phyloP scores from a whole-genome alignment of 2,797 vertebrate species.

The Ficedula albicollis region DNA sequence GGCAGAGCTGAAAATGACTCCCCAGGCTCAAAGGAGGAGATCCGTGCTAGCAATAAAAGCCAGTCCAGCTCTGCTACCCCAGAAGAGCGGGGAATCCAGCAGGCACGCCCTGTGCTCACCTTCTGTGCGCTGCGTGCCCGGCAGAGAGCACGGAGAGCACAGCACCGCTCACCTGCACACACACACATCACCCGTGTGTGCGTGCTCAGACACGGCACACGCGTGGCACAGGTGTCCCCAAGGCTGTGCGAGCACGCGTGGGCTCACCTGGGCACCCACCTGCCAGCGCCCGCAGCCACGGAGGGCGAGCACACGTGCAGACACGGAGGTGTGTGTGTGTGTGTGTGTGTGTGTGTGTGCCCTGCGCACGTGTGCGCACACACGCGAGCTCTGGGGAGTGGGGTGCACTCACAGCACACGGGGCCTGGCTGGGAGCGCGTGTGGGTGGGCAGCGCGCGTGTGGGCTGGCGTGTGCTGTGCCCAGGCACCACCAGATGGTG shows the following conservation, averaged over 20 bases:
- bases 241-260: accelerated
- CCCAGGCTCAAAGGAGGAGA: not conserved
- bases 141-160: accelerated
- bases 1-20: not conserved
- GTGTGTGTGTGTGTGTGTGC: accelerated
- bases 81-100: accelerated
- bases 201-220: accelerated
- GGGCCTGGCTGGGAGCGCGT: not conserved
- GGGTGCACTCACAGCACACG: accelerated
- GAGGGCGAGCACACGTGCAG: accelerated
- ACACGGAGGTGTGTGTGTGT: accelerated
- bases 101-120: not conserved
- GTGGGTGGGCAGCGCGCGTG: not conserved
- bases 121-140: accelerated
- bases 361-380: accelerated
- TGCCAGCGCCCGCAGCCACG: accelerated
- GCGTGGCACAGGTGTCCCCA: accelerated
- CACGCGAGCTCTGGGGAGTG: accelerated
- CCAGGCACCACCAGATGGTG: slow-evolving; percentile 51
- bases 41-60: not conserved
- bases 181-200: accelerated
- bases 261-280: not conserved
- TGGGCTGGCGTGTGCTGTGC: not conserved
- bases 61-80: not conserved
- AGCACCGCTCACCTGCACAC: accelerated